These are phyloP conservation scores for Stylophora pistillata DNA, from an alignment of 64 coral and sea anemone genomes.

Conservation along the genomic window DNA sequence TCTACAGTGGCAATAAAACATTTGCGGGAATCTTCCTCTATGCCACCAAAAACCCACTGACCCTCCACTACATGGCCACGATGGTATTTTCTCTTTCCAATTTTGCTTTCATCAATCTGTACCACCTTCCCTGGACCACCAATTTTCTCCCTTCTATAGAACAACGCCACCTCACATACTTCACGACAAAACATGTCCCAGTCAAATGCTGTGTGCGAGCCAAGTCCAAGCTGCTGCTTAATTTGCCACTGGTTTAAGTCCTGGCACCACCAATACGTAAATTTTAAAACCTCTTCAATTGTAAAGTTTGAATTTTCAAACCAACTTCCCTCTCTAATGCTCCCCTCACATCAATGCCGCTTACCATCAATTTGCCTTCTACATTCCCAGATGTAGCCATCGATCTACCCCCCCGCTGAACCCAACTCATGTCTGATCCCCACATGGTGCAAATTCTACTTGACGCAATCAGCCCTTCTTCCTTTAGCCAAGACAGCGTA, in stretches of 20 bases:
- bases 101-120: slow-evolving; percentile 46
- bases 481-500: no score
- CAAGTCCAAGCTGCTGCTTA: slow-evolving; percentile 9
- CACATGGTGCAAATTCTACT: no score
- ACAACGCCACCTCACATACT: slow-evolving; percentile 29
- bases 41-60: no score
- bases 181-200: slow-evolving; percentile 38
- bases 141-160: slow-evolving; percentile 10
- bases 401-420: no score
- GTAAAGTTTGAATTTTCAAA: slow-evolving; percentile 20
- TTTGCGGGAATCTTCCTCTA: slow-evolving; percentile 59
- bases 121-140: no score
- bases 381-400: slow-evolving; percentile 14
- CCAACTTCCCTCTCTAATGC: slow-evolving; percentile 42
- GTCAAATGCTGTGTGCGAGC: slow-evolving; percentile 16
- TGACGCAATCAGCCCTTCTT: no score
- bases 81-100: slow-evolving; percentile 53
- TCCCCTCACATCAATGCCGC: slow-evolving; percentile 22
- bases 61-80: slow-evolving; percentile 38
- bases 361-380: background rate
- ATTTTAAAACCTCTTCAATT: slow-evolving; percentile 9
- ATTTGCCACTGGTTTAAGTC: slow-evolving; percentile 43
- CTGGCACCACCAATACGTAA: no score
- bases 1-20: slow-evolving; percentile 38
- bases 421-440: no score